Conservation (phyloP, 2,888 invertebrate species). For the Meiosimyza decipiens region DNA sequence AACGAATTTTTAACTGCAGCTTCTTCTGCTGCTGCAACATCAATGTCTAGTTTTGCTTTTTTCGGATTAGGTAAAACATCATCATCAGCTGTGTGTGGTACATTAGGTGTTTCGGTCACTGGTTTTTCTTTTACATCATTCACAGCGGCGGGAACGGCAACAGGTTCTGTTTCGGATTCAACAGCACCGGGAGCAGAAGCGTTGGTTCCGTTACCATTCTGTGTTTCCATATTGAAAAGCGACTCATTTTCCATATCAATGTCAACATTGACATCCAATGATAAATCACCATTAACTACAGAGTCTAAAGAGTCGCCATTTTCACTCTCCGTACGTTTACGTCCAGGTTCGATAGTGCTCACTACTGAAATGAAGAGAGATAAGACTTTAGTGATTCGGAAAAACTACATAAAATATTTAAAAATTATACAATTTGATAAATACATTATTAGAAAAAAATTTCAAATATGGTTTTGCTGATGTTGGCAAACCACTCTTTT, state of each 20-base stretch:
- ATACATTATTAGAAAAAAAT: too few relatives aligned
- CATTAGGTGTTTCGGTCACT: conserved; percentile 37
- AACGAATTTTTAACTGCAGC: conserved; percentile 54
- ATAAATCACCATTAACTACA: conserved; percentile 68
- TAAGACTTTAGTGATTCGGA: neutral
- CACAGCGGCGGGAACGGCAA: conserved; percentile 10
- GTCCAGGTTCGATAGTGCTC: conserved; percentile 77
- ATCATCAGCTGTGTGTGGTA: conserved; percentile 55
- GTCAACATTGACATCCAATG: conserved; percentile 70
- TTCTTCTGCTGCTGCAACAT: conserved; percentile 44
- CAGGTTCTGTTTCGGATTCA: conserved; percentile 35
- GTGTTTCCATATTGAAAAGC: conserved; percentile 56
- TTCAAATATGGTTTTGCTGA: too few relatives aligned
- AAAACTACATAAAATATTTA: conserved; percentile 4
- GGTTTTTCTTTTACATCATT: conserved; percentile 29
- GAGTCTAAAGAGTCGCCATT: conserved; percentile 74
- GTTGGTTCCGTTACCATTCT: conserved; percentile 61
- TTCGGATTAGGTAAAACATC: conserved; percentile 68
- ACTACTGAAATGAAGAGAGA: conserved; percentile 71
- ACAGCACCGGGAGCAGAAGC: conserved; percentile 42
- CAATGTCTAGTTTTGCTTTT: conserved; percentile 59
- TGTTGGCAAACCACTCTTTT: too few relatives aligned
- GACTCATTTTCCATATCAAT: conserved; percentile 71
- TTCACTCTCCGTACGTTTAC: conserved; percentile 73
- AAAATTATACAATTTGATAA: neutral